Conservation (phyloP, 1,140 invertebrate genomes). For the Drosophila ambigua region DNA sequence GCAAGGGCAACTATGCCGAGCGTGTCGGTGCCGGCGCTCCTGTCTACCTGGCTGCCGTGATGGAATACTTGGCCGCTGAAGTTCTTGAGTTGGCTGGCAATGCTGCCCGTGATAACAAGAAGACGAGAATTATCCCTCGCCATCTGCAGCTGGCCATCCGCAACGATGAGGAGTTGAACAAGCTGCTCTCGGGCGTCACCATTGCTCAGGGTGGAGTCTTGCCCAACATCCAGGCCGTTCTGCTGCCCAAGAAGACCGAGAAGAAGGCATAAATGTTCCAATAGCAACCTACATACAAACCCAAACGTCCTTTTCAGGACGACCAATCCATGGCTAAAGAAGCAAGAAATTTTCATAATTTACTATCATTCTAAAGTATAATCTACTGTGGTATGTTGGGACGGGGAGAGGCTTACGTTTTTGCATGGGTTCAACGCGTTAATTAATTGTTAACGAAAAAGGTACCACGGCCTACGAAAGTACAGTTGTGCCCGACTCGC, state of each 20-base stretch:
- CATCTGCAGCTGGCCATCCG: slow-evolving; percentile 93
- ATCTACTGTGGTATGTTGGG: too few relatives aligned
- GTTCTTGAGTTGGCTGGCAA: slow-evolving; percentile 92
- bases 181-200: slow-evolving; percentile 90
- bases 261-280: slow-evolving; percentile 71
- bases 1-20: slow-evolving; percentile 90
- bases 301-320: slow-evolving; percentile 60
- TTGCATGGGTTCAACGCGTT: too few relatives aligned
- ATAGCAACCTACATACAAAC: neutral
- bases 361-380: too few relatives aligned
- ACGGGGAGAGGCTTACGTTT: too few relatives aligned
- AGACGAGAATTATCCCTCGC: slow-evolving; percentile 90
- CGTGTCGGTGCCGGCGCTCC: slow-evolving; percentile 88
- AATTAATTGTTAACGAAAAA: too few relatives aligned
- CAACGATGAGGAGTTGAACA: slow-evolving; percentile 94
- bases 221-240: slow-evolving; percentile 90
- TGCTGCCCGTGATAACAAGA: slow-evolving; percentile 88
- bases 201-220: slow-evolving; percentile 94
- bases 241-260: slow-evolving; percentile 86
- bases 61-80: slow-evolving; percentile 88
- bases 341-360: slow-evolving; percentile 8
- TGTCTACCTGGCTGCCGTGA: slow-evolving; percentile 88
- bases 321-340: slow-evolving; percentile 31
- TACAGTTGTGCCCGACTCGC: too few relatives aligned
- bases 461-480: too few relatives aligned